Base-by-base conservation (phyloP, 2,113 vertebrate species). In the Reinhardtius hippoglossoides region DNA sequence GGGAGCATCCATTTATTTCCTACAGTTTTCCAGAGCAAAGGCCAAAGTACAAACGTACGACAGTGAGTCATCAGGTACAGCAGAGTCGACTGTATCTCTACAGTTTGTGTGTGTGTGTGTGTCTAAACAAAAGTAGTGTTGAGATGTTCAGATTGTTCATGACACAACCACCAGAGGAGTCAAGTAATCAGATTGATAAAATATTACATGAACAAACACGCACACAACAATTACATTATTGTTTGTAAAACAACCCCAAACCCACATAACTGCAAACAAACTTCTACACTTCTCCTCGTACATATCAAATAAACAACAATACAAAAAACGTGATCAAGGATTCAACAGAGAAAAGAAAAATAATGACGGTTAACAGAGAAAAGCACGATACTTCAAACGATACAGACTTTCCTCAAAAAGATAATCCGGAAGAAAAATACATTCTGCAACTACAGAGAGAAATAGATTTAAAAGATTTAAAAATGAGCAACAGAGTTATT, bases 1-100 rank as follows among this genome's bases (percentile, higher is more conserved):
- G 10, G 50, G 69, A 26, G 31, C 40, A 65, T 40, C 44, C 37
- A 27, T 93, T 92, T 93, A 92, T 92, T 93, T 81, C 80, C 70
- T 72, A 72, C 18, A 50, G 35, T 59, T 42, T 71, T 86, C 62
- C 73, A 84, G 70, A 73, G 73, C 24, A 71, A 87, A 74, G 61
- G 80, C 71, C 60, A 73, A 78, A 67, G 57, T 48, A 71, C 35
- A 77, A 71, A 70, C n/a, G 48, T 20, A 24, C 37, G 6, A 54
- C 40, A 75, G 27, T 57, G 44, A 78, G 71, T 85, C 31, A 44
- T 23, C 55, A 72, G 50, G 64, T 59, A 62, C 63, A 63, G 40
- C 24, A 52, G 18, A 48, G 35, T 74, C 4, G 1, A 50, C 12
- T 61, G 2, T 16, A 37, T 70, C 21, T 48, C 50, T 68, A 63